Conservation (phyloP, 2,888 invertebrate species). For the Anaspis maculata region DNA sequence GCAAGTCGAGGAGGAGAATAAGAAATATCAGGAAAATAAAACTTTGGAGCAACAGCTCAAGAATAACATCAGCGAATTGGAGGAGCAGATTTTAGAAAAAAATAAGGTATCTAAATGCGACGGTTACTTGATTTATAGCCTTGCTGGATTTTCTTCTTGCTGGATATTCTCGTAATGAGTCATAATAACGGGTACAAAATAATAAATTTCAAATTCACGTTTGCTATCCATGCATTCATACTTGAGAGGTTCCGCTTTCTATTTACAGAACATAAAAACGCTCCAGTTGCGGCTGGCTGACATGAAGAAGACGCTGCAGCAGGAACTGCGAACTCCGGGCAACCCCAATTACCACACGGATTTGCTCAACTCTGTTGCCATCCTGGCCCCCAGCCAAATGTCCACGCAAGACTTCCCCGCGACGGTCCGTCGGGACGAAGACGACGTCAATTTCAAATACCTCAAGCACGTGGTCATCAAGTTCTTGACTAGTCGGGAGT, state of each 20-base stretch:
- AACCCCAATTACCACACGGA: constrained; percentile 47
- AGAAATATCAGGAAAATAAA: constrained; percentile 38
- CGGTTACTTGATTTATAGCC: too few relatives aligned
- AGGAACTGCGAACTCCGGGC: constrained; percentile 59
- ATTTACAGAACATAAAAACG: constrained; percentile 72
- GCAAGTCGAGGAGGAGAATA: constrained; percentile 46
- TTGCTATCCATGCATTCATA: too few relatives aligned
- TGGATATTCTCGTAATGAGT: too few relatives aligned
- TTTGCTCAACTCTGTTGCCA: constrained; percentile 46
- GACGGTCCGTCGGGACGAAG: constrained; percentile 41
- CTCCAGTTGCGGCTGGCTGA: constrained; percentile 82
- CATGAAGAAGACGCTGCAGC: constrained; percentile 85
- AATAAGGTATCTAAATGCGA: constrained; percentile 54
- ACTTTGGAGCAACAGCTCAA: constrained; percentile 45
- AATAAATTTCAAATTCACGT: too few relatives aligned
- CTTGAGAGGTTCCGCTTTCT: too few relatives aligned
- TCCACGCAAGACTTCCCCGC: constrained; percentile 42
- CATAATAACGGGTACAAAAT: too few relatives aligned
- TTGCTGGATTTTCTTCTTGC: not conserved
- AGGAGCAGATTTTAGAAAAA: constrained; percentile 56
- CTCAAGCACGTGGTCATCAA: constrained; percentile 89
- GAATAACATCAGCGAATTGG: constrained; percentile 46
- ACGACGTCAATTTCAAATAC: constrained; percentile 76
- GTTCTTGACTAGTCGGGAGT: constrained; percentile 82
- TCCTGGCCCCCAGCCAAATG: constrained; percentile 54